Conservation (phyloP, 2,113 vertebrate genomes). For the Centropus bengalensis region DNA sequence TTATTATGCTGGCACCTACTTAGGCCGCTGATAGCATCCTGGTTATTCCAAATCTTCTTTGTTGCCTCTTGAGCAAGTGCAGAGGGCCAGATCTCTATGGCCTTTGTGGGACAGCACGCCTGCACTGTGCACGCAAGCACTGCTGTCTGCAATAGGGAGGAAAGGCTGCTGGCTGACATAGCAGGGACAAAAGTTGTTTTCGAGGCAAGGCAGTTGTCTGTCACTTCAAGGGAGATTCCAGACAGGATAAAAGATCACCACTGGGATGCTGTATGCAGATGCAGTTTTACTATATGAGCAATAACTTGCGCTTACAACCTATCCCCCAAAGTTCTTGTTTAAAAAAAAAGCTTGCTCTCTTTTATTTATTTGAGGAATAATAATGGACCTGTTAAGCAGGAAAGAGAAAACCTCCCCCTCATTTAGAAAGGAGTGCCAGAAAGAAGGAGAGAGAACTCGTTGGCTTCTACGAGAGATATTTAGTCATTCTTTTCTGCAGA, state of each 20-base stretch:
- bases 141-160: neutral
- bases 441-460: neutral
- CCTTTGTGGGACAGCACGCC: neutral
- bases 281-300: neutral
- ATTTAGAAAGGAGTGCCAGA: neutral
- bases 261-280: neutral
- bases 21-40: neutral
- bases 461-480: neutral
- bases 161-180: neutral
- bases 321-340: neutral
- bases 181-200: neutral
- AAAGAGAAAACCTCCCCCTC: neutral
- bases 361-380: neutral
- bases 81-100: neutral
- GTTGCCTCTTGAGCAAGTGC: neutral
- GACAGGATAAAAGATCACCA: neutral
- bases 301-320: neutral
- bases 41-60: neutral
- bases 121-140: neutral
- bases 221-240: neutral
- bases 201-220: neutral
- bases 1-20: neutral
- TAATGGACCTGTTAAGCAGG: neutral
- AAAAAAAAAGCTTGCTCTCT: neutral
- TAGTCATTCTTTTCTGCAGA: slow-evolving; percentile 16